phyloP scores from a whole-genome alignment of 37 sponge, comb jelly and placozoan species.

The Petrosia ficiformis region DNA sequence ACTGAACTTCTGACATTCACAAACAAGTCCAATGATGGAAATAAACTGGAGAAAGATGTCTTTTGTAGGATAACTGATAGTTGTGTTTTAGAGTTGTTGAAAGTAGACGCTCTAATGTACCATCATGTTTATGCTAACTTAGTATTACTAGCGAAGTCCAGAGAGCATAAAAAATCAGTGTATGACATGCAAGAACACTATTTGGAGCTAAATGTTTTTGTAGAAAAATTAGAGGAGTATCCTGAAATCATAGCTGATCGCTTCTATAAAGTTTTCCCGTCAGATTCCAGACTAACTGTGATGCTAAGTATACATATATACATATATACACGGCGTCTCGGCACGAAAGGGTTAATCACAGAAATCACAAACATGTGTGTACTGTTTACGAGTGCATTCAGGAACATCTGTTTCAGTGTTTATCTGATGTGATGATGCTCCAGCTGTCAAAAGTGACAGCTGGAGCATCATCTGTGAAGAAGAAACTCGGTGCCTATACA shows the following conservation, averaged over 20 bases:
- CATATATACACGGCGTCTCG: too few species aligned
- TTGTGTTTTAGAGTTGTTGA: conserved; percentile 10
- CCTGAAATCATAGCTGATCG: not conserved
- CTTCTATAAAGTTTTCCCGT: not conserved
- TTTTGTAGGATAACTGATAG: conserved; percentile 5
- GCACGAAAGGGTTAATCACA: too few species aligned
- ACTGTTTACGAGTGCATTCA: not conserved
- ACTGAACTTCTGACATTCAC: conserved; percentile 14
- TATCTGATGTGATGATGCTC: not conserved
- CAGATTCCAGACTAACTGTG: not conserved
- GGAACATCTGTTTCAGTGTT: not conserved
- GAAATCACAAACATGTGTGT: not conserved
- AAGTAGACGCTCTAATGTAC: conserved; percentile 45
- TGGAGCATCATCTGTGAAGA: not conserved
- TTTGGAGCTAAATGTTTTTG: conserved; percentile 11
- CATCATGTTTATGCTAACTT: conserved; percentile 34
- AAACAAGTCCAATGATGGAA: conserved; percentile 17
- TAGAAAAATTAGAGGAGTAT: not conserved
- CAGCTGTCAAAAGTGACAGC: not conserved
- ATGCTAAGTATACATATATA: too few species aligned
- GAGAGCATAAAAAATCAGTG: not conserved
- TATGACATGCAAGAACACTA: conserved; percentile 21
- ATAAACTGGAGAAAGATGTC: conserved; percentile 20
- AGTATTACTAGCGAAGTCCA: conserved; percentile 15
- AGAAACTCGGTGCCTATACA: not conserved